A percentile compares a stretch with the other conserved stretches of the same genome.
These are phyloP conservation scores for Microctenopoma steveboyesi DNA, from an alignment of 2,797 vertebrate genomes.

Conservation along the genomic window DNA sequence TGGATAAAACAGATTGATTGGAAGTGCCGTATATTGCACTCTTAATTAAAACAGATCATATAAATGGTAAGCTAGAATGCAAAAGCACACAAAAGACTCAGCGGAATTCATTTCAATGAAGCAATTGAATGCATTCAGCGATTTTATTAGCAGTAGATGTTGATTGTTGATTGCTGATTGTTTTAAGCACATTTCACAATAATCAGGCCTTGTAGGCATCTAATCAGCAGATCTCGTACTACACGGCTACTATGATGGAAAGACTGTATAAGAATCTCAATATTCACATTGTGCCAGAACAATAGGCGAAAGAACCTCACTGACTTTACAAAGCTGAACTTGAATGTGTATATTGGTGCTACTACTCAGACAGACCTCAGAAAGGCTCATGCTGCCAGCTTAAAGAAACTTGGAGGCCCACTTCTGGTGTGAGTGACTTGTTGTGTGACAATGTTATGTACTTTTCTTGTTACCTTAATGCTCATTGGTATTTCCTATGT, in stretches of 20 bases:
- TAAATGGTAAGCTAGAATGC: neutral
- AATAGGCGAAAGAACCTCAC: slow-evolving; percentile 35
- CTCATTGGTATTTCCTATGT: neutral
- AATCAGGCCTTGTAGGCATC: slow-evolving; percentile 13
- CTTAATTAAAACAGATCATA: neutral
- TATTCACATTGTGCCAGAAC: slow-evolving; percentile 24
- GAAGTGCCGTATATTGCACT: neutral
- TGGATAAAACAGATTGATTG: neutral
- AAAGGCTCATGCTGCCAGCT: slow-evolving; percentile 22
- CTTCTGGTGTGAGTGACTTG: neutral
- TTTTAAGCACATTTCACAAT: slow-evolving; percentile 6
- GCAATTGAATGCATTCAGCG: neutral
- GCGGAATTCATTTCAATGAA: neutral
- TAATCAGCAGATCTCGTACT: slow-evolving; percentile 14
- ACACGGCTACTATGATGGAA: slow-evolving; percentile 18
- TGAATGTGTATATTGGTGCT: slow-evolving; percentile 26
- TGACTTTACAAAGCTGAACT: slow-evolving; percentile 32
- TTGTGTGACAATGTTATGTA: neutral
- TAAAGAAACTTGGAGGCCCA: slow-evolving; percentile 23
- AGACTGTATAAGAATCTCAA: slow-evolving; percentile 28
- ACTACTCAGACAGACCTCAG: slow-evolving; percentile 5
- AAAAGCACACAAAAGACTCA: neutral
- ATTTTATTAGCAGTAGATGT: slow-evolving; percentile 6
- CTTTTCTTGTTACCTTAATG: neutral
- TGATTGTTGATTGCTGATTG: neutral